phyloP scores from a whole-genome alignment of 2,888 invertebrate species.

The Pterostichus madidus region DNA sequence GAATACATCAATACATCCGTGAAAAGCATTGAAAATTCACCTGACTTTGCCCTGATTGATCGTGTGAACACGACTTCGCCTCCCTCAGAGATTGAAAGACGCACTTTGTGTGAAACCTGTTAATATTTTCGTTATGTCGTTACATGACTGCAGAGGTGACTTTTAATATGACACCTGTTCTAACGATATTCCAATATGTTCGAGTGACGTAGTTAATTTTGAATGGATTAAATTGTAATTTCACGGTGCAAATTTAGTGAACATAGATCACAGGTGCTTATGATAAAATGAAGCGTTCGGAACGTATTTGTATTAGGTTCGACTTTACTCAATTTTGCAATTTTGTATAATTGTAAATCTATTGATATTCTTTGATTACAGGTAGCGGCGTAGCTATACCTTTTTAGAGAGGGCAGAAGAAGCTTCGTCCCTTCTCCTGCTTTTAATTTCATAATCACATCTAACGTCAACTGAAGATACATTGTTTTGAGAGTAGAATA shows the following conservation, averaged over 20 bases:
- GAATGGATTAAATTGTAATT: slow-evolving; percentile 41
- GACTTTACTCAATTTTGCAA: too few species aligned
- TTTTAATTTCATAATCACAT: too few species aligned
- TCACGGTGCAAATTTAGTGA: slow-evolving; percentile 15
- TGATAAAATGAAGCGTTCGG: neutral
- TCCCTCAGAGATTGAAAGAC: neutral
- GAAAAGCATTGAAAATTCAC: slow-evolving; percentile 56
- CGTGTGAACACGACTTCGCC: slow-evolving; percentile 43
- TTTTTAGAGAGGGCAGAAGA: too few species aligned
- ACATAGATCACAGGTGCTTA: slow-evolving; percentile 7
- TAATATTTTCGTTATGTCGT: slow-evolving; percentile 2
- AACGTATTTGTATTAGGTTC: too few species aligned
- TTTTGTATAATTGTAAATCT: too few species aligned
- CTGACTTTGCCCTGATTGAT: slow-evolving; percentile 44
- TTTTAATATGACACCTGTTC: slow-evolving; percentile 24
- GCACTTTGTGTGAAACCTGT: slow-evolving; percentile 37
- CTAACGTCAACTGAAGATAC: too few species aligned
- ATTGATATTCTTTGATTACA: too few species aligned
- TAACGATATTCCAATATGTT: slow-evolving; percentile 62
- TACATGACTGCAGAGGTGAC: slow-evolving; percentile 3
- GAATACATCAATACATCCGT: slow-evolving; percentile 53
- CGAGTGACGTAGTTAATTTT: slow-evolving; percentile 24
- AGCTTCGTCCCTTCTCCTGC: too few species aligned
- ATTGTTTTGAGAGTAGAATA: too few species aligned
- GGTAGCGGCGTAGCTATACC: too few species aligned